These are phyloP conservation scores for Zaprionus camerounensis DNA, from an alignment of 1,140 invertebrate genomes.

Conservation along the genomic window DNA sequence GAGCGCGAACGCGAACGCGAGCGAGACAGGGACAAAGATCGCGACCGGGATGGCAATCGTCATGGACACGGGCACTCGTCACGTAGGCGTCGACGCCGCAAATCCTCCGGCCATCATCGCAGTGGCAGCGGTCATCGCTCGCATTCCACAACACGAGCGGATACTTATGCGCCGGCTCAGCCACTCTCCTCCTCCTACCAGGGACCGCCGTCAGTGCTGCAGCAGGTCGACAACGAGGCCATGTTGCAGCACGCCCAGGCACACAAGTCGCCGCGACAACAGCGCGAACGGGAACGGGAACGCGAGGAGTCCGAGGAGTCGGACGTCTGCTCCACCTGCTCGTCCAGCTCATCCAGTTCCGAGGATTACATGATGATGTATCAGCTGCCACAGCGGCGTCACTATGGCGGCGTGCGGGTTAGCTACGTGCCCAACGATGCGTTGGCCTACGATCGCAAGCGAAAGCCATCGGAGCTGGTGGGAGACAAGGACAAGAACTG, in stretches of 20 bases:
- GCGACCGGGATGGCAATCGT: constrained; percentile 30
- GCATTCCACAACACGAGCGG: constrained; percentile 77
- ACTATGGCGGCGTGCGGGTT: constrained; percentile 93
- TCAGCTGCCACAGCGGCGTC: constrained; percentile 90
- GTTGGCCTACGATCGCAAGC: constrained; percentile 90
- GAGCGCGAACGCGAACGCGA: constrained; percentile 50
- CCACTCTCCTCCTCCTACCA: constrained; percentile 79
- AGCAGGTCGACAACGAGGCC: constrained; percentile 46
- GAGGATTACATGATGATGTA: constrained; percentile 94
- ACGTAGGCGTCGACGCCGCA: constrained; percentile 69
- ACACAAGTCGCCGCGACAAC: constrained; percentile 44
- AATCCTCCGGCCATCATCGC: constrained; percentile 68
- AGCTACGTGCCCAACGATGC: constrained; percentile 96
- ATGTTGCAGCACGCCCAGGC: constrained; percentile 1
- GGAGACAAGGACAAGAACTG: constrained; percentile 88
- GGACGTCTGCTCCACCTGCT: constrained; percentile 94
- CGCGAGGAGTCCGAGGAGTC: constrained; percentile 86
- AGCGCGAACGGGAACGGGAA: constrained; percentile 40
- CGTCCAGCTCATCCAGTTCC: constrained; percentile 89
- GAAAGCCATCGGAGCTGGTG: constrained; percentile 85
- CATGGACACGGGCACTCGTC: constrained; percentile 63
- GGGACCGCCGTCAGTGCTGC: constrained; percentile 62
- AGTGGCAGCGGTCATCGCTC: constrained; percentile 75
- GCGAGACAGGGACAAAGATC: constrained; percentile 17
- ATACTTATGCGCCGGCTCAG: constrained; percentile 76